Evolutionary conservation across 1,140 invertebrate genomes (phyloP).

Genomic region (Saccostrea cuccullata): DNA sequence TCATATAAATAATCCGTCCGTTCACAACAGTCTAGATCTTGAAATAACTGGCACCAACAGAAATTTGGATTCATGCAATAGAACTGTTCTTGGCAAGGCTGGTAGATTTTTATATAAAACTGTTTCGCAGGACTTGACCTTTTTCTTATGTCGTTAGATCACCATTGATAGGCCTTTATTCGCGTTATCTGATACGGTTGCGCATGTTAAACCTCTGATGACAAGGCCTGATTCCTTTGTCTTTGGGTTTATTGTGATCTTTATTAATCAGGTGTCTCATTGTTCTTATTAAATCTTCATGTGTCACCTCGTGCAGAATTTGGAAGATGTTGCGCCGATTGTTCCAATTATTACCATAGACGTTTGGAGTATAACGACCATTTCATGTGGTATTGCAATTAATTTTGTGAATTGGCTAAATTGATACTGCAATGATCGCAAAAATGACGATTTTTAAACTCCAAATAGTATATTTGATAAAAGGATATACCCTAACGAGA

Average conservation of each 20-base stretch:
- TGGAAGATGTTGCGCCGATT: not conserved
- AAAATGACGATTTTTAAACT: too few species aligned
- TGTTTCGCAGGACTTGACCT: not conserved
- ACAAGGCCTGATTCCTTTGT: conserved; percentile 7
- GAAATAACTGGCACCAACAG: not conserved
- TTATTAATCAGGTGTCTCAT: not conserved
- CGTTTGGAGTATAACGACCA: not conserved
- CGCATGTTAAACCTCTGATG: not conserved
- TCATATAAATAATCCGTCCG: not conserved
- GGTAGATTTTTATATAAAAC: not conserved
- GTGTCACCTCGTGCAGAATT: not conserved
- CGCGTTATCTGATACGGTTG: conserved; percentile 15
- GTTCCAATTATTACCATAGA: not conserved
- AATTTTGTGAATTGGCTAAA: too few species aligned
- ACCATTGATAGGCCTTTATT: not conserved
- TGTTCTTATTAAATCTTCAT: not conserved
- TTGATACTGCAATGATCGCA: too few species aligned
- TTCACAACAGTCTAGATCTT: not conserved
- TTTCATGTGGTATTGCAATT: too few species aligned
- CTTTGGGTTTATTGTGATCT: not conserved
- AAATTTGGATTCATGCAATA: not conserved
- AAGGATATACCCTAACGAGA: too few species aligned
- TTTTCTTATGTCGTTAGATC: not conserved
- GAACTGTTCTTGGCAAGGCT: not conserved
- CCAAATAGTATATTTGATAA: too few species aligned